Base-by-base conservation (phyloP, 1,140 invertebrate genomes). In the Neodiprion fabricii region DNA sequence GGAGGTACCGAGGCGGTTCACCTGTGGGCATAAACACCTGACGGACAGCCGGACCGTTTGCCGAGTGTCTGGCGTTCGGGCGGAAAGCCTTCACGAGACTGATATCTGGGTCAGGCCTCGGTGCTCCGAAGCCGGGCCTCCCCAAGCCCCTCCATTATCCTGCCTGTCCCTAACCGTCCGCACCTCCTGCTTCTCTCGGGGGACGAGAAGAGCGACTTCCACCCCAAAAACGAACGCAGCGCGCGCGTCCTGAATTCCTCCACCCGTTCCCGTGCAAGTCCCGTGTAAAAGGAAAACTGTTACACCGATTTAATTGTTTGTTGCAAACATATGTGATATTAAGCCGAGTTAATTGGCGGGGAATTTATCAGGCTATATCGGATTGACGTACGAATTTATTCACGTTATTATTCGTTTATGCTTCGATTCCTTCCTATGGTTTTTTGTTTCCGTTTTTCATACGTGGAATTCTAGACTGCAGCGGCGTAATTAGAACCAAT, bases 31-130 rank as follows among this genome's bases (percentile, higher is more conserved):
- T 40, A 61, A 61, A 14, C 53, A 61, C 53, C 53, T 61, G 53
- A 61, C 28, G 28, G 28, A 40, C 53, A 61, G 53, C 11, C n/a
- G 11, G 53, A 61, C 53, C 53, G 53, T 61, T 61, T 17, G 53
- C n/a, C n/a, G 53, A 61, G 53, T 61, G 53, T 40, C 28, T 61
- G 53, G 53, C 9, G 53, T 61, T 61, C 53, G n/a, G 11, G 53
- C 53, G 53, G 53, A 61, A 61, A 61, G 81, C 81, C 81, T 83
- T 85, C 82, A 79, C 83, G 84, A 82, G 82, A 85, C 83, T 78
- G 80, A 85, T 86, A 87, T 86, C 85, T 87, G 85, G 86, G 86
- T 86, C 86, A 85, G 75, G 76, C 85, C 86, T 84, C 84, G 81
- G 0, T 61, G n/a, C 53, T 61, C 53, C 11, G 53, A 61, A 17